These are phyloP conservation scores for Sarcophaga bullata DNA, from an alignment of 1,140 invertebrate genomes.

Conservation along the genomic window DNA sequence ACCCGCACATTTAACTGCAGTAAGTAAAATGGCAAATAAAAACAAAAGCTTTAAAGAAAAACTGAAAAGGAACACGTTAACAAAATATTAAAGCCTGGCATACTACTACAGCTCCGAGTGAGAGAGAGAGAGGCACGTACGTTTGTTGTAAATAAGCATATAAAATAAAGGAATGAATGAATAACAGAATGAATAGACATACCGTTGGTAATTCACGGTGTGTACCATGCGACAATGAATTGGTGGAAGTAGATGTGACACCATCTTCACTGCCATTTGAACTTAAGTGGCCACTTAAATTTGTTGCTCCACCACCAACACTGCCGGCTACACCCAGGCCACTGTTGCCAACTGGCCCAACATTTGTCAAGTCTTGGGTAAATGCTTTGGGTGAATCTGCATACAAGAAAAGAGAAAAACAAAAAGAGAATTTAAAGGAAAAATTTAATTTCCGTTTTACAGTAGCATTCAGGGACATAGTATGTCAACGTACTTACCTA, in stretches of 20 bases:
- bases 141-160: not conserved
- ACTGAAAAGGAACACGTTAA: no score
- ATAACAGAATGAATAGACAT: slow-evolving; percentile 45
- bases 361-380: slow-evolving; percentile 14
- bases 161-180: slow-evolving; percentile 9
- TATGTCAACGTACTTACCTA: slow-evolving; percentile 72
- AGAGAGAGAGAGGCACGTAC: no score
- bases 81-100: no score
- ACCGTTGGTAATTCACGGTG: slow-evolving; percentile 62
- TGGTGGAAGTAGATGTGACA: slow-evolving; percentile 61
- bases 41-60: no score
- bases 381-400: slow-evolving; percentile 22
- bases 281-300: slow-evolving; percentile 63
- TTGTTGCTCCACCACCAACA: slow-evolving; percentile 65
- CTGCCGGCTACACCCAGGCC: slow-evolving; percentile 48
- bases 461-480: not conserved
- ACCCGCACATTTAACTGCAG: not conserved
- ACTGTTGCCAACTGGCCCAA: not conserved
- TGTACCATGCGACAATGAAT: slow-evolving; percentile 67
- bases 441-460: no score
- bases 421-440: no score
- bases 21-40: no score
- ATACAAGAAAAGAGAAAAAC: not conserved
- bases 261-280: slow-evolving; percentile 61
- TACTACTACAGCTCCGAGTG: slow-evolving; percentile 67